Evolutionary conservation across 2,113 vertebrate genomes (phyloP), one percentile per base, ranked within the genome.

Genomic region (Seriola rivoliana): DNA sequence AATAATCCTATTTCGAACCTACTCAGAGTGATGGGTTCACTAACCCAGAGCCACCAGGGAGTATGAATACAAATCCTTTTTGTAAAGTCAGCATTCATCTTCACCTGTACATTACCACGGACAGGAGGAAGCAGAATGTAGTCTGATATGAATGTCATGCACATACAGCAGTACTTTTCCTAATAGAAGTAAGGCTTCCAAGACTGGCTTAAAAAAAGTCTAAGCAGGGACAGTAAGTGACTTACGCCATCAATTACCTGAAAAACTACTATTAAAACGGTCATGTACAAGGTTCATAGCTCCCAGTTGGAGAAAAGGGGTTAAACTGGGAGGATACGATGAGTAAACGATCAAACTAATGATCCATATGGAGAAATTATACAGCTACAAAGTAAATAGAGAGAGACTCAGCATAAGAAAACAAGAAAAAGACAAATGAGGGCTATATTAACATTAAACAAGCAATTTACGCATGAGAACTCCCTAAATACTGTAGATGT

Each of bases 1-100:
- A 50, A 34, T 90, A 90, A 90, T 91, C 88, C 89, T 66, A 86
- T 92, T 91, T 89, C 81, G 66, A 80, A 84, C 73, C 75, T 34
- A n/a, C 75, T 71, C 69, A 68, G 72, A 82, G 80, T 82, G 78
- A 88, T 82, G 40, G 76, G 65, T 87, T 87, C 80, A 85, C 86
- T 72, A 32, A 65, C 60, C 78, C 36, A 8, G 44, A 71, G 71
- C 72, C 57, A 71, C 59, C 25, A 44, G 42, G 71, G 64, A 76
- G 80, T 12, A 38, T 74, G 64, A 86, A 72, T 69, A 78, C 58
- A 29, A 79, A 82, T 85, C 85, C 80, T 65, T 84, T 88, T 78
- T 84, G 78, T 87, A 63, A 90, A 90, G 78, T 89, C 89, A 84
- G 89, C 78, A 78, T 75, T 84, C 80, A 89, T 82, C 59, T 42